phyloP scores from a whole-genome alignment of 2,888 invertebrate genomes.

The Aspidiotus destructor region DNA sequence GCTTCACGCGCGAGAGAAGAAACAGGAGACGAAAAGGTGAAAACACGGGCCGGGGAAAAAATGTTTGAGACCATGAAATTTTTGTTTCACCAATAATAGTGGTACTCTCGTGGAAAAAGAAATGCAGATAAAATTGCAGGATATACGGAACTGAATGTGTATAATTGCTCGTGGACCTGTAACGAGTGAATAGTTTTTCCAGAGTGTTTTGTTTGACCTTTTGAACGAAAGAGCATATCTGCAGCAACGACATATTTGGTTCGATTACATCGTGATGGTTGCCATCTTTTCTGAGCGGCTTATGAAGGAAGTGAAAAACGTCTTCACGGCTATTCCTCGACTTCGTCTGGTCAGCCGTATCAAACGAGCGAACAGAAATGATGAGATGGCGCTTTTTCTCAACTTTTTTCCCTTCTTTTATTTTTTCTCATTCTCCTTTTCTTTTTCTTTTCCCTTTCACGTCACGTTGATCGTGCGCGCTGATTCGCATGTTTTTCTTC shows the following conservation, averaged over 20 bases:
- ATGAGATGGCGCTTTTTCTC: not conserved
- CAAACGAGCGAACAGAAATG: not conserved
- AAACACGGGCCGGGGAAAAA: not conserved
- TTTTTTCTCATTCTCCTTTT: not conserved
- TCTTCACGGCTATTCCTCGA: not conserved
- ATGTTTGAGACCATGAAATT: not conserved
- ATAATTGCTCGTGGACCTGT: slow-evolving; percentile 2
- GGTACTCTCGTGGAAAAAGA: not conserved
- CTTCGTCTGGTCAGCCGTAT: slow-evolving; percentile 2
- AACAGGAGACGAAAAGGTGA: not conserved
- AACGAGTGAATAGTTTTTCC: not conserved
- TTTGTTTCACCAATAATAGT: not conserved
- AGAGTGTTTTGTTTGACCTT: not conserved
- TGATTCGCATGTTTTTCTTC: not conserved
- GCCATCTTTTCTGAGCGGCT: too few relatives aligned
- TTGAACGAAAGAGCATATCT: slow-evolving; percentile 2
- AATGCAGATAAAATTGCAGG: not conserved
- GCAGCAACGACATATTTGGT: not conserved
- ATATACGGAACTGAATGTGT: not conserved
- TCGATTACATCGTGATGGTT: too few relatives aligned
- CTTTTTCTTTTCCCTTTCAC: not conserved
- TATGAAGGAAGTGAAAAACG: not conserved
- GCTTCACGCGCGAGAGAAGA: too few relatives aligned
- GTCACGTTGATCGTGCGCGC: not conserved
- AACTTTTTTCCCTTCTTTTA: not conserved